Conservation (phyloP, 2,888 invertebrate genomes). For the Ennomos quercinarius region DNA sequence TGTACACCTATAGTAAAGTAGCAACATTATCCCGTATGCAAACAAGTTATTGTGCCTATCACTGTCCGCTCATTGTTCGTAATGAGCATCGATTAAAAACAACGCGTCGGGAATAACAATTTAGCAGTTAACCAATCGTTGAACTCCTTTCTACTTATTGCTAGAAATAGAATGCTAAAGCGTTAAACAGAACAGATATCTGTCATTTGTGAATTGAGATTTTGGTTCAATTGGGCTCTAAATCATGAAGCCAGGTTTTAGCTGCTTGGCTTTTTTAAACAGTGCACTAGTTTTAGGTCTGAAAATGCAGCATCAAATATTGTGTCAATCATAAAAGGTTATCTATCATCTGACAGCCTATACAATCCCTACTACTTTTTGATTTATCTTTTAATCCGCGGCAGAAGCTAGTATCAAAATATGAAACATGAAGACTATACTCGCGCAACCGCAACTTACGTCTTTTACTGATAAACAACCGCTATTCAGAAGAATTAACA, state of each 20-base stretch:
- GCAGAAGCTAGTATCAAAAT: too few species aligned
- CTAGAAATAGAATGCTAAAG: constrained; percentile 9
- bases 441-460: not conserved
- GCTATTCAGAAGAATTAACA: constrained; percentile 9
- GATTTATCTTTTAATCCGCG: not conserved
- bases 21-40: constrained; percentile 38
- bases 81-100: constrained; percentile 57
- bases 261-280: too few species aligned
- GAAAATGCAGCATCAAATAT: too few species aligned
- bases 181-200: not conserved
- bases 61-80: constrained; percentile 51
- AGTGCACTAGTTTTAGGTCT: too few species aligned
- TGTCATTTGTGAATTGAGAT: too few species aligned
- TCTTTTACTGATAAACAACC: constrained; percentile 4
- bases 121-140: constrained; percentile 48
- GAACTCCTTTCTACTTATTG: constrained; percentile 37
- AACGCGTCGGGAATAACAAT: constrained; percentile 53
- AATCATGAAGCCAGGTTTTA: too few species aligned
- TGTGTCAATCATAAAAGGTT: too few species aligned
- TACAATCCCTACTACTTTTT: not conserved
- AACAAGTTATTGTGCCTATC: constrained; percentile 51
- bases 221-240: not conserved
- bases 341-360: too few species aligned
- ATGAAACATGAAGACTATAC: not conserved
- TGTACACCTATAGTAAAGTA: not conserved